Percentiles rank a stretch among this genome's conserved stretches.
Evolutionary conservation across 2,888 invertebrate species (phyloP).

Genomic region (Hydriomena furcata): DNA sequence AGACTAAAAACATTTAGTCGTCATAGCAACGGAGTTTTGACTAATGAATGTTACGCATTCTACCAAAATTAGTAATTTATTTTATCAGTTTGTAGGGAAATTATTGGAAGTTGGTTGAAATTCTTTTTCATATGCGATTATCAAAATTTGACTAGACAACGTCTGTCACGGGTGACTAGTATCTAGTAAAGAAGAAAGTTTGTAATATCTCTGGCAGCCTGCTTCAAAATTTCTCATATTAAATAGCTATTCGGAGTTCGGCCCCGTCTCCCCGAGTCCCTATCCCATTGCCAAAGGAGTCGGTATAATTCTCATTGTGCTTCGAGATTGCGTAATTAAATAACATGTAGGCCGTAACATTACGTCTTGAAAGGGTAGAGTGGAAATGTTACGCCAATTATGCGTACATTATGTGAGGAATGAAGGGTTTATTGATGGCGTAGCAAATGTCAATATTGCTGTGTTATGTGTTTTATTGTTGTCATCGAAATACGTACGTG

Average conservation of each 20-base stretch:
- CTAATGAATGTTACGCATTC: too few species aligned
- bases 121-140: too few species aligned
- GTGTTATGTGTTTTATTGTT: slow-evolving; percentile 10
- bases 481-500: not conserved
- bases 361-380: slow-evolving; percentile 81
- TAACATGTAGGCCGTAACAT: slow-evolving; percentile 81
- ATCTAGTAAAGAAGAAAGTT: too few species aligned
- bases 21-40: too few species aligned
- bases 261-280: slow-evolving; percentile 42
- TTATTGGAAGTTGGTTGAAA: too few species aligned
- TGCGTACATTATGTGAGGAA: slow-evolving; percentile 80
- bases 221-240: too few species aligned
- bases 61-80: too few species aligned
- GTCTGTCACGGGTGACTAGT: too few species aligned
- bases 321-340: slow-evolving; percentile 81
- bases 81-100: too few species aligned
- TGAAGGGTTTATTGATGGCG: slow-evolving; percentile 76
- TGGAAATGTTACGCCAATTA: slow-evolving; percentile 83
- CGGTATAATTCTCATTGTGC: slow-evolving; percentile 76
- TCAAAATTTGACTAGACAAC: too few species aligned
- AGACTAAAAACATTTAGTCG: too few species aligned
- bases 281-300: slow-evolving; percentile 51
- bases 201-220: too few species aligned
- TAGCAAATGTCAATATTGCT: slow-evolving; percentile 34
- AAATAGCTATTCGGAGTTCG: slow-evolving; percentile 35